Evolutionary conservation across 2,888 invertebrate genomes (phyloP).

Genomic region (Bedellia somnulentella): DNA sequence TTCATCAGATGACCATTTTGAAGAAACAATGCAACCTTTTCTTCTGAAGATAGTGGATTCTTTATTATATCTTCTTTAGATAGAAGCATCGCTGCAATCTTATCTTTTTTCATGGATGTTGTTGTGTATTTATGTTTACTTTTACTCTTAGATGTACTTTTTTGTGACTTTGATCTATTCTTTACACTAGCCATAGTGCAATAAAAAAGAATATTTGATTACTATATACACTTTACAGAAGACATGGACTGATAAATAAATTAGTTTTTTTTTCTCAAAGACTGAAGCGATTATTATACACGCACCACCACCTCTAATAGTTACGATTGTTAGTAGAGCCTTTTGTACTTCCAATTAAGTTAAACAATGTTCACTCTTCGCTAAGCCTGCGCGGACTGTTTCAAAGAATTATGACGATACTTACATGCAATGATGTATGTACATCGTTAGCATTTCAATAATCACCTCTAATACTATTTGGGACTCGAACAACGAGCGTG

Average conservation of each 20-base stretch:
- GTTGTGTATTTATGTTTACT: neutral
- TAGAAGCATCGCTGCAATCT: too few relatives aligned
- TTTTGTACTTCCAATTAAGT: conserved; percentile 38
- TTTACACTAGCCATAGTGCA: conserved; percentile 42
- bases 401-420: too few relatives aligned
- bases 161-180: conserved; percentile 16
- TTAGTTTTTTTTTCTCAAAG: neutral
- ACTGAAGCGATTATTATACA: conserved; percentile 1
- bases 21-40: conserved; percentile 19
- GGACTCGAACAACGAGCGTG: conserved; percentile 18
- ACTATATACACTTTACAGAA: too few relatives aligned
- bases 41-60: conserved; percentile 17
- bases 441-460: conserved; percentile 34
- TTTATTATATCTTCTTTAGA: conserved; percentile 7
- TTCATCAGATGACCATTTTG: conserved; percentile 21
- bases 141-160: neutral
- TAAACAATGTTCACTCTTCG: too few relatives aligned
- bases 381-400: too few relatives aligned
- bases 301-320: conserved; percentile 2
- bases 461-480: conserved; percentile 41
- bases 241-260: too few relatives aligned
- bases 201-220: too few relatives aligned
- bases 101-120: neutral
- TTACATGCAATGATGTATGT: conserved; percentile 2
- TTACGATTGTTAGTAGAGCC: conserved; percentile 1